These are phyloP conservation scores for Hirtodrosophila histrioides DNA, from an alignment of 2,888 invertebrate genomes.

Conservation along the genomic window DNA sequence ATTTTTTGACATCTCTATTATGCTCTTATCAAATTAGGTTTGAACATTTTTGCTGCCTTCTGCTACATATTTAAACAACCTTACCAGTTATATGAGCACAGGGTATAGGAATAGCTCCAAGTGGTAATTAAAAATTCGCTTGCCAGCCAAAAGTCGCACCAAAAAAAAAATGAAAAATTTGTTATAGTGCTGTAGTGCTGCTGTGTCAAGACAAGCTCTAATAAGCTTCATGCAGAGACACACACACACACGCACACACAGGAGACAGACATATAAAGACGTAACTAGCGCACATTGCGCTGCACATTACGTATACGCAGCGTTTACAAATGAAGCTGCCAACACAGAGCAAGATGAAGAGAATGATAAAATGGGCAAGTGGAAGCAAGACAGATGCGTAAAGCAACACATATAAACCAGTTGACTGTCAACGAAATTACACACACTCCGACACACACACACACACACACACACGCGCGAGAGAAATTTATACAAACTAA, in stretches of 20 bases:
- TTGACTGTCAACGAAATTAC: conserved; percentile 38
- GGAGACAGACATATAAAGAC: conserved; percentile 20
- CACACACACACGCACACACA: conserved; percentile 25
- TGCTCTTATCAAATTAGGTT: too few species aligned
- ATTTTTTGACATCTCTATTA: too few species aligned
- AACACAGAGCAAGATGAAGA: conserved; percentile 32
- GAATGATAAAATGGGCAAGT: conserved; percentile 46
- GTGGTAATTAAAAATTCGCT: conserved; percentile 63
- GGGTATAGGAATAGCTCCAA: conserved; percentile 42
- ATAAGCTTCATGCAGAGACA: conserved; percentile 46
- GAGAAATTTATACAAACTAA: conserved; percentile 41
- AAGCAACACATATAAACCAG: conserved; percentile 41
- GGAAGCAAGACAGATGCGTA: conserved; percentile 23
- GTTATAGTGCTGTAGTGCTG: conserved; percentile 53
- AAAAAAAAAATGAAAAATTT: conserved; percentile 35
- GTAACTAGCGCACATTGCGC: conserved; percentile 43
- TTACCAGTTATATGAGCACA: conserved; percentile 7
- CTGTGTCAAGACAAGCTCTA: conserved; percentile 56
- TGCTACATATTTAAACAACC: too few species aligned
- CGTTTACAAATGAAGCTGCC: conserved; percentile 69
- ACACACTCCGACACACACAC: conserved; percentile 9
- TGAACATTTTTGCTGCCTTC: too few species aligned
- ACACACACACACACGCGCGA: not conserved
- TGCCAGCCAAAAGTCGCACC: conserved; percentile 42
- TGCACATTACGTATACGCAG: conserved; percentile 66